Evolutionary conservation across 2,888 invertebrate genomes (phyloP).

Genomic region (Limnephilus auricula): DNA sequence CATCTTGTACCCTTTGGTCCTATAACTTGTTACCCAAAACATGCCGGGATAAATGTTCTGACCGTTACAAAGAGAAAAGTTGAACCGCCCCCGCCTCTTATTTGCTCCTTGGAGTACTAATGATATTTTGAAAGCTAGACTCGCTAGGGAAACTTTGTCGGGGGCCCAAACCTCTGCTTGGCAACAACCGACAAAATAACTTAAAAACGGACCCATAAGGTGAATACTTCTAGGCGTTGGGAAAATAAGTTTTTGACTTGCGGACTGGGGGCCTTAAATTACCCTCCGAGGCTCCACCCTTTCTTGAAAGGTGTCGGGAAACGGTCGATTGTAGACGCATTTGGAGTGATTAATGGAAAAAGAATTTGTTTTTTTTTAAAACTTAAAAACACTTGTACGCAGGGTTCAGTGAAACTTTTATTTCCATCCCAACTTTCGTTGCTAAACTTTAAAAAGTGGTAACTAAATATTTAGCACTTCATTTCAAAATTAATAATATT

Average conservation of each 20-base stretch:
- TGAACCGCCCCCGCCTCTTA: constrained; percentile 7
- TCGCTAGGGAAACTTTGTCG: constrained; percentile 57
- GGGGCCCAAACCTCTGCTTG: constrained; percentile 46
- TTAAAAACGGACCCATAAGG: constrained; percentile 64
- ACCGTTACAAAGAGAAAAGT: constrained; percentile 51
- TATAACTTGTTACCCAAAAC: constrained; percentile 51
- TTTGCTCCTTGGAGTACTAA: constrained; percentile 59
- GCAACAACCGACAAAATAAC: constrained; percentile 61
- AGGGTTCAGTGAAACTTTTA: not conserved
- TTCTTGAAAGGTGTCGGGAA: constrained; percentile 54
- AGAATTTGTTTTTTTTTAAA: constrained; percentile 61
- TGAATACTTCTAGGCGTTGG: constrained; percentile 61
- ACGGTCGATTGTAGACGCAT: constrained; percentile 56
- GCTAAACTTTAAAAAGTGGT: not conserved
- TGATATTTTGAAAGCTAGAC: constrained; percentile 66
- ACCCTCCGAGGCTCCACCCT: constrained; percentile 49
- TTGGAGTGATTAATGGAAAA: constrained; percentile 63
- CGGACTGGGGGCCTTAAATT: constrained; percentile 62
- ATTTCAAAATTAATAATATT: too few relatives aligned
- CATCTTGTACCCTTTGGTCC: constrained; percentile 29
- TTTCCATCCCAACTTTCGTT: not conserved
- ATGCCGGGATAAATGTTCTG: constrained; percentile 32
- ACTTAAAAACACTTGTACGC: not conserved
- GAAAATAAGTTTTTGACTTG: constrained; percentile 64
- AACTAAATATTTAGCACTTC: not conserved